Percentiles rank a stretch among this genome's conserved stretches.
These are phyloP conservation scores for Spheniscus mendiculus DNA, from an alignment of 2,113 vertebrate species.

Conservation along the genomic window DNA sequence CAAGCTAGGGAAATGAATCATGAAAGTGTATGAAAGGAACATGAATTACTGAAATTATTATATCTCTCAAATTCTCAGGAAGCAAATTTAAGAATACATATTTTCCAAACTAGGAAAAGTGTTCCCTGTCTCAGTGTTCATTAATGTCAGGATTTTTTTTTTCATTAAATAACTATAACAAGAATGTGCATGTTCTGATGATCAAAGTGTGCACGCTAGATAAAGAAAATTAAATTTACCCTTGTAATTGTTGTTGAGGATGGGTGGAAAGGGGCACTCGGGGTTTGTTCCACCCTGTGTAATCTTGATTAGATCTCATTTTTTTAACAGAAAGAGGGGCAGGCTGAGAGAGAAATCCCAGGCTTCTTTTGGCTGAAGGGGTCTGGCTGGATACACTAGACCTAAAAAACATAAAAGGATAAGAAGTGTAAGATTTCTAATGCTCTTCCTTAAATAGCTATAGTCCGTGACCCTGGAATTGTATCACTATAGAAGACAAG, in stretches of 20 bases:
- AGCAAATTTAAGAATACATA: background rate
- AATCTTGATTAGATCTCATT: conserved; percentile 89
- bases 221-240: conserved; percentile 74
- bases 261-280: conserved; percentile 84
- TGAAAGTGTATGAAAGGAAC: background rate
- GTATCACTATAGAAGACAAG: background rate
- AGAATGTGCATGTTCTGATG: background rate
- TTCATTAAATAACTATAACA: background rate
- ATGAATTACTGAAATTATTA: background rate
- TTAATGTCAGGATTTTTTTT: background rate
- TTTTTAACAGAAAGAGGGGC: conserved; percentile 91
- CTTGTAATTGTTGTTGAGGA: conserved; percentile 90
- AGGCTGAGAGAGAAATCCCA: conserved; percentile 90
- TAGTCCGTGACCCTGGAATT: background rate
- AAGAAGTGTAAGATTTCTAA: background rate
- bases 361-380: conserved; percentile 88
- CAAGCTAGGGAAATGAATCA: background rate
- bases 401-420: conserved; percentile 64
- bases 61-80: background rate
- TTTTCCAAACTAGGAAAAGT: background rate
- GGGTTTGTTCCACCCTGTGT: conserved; percentile 95
- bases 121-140: background rate
- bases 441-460: background rate
- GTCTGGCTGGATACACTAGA: conserved; percentile 78
- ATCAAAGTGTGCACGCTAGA: background rate